Percentiles rank a stretch among this genome's conserved stretches.
Evolutionary conservation across 2,797 vertebrate genomes (phyloP).

Genomic region (Alosa sapidissima): DNA sequence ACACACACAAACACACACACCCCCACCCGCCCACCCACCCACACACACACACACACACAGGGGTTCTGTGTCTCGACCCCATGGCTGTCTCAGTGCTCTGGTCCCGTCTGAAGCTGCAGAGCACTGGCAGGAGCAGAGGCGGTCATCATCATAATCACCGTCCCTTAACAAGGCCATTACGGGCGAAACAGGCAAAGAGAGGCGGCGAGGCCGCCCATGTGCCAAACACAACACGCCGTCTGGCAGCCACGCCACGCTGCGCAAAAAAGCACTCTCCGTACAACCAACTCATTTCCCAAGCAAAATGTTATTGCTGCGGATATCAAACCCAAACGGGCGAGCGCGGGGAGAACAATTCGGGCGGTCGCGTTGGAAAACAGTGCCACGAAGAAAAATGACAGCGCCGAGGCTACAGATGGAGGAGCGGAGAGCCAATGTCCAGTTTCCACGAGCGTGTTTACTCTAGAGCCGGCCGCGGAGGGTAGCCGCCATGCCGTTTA

Average conservation of each 20-base stretch:
- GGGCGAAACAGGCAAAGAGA: neutral
- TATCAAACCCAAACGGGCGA: conserved; percentile 59
- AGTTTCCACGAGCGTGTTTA: conserved; percentile 67
- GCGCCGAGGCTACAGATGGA: conserved; percentile 57
- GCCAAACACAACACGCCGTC: conserved; percentile 5
- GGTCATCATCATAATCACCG: neutral
- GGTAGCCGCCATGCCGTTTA: conserved; percentile 52
- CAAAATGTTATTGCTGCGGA: conserved; percentile 61
- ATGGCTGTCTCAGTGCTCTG: neutral
- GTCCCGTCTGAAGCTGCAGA: neutral
- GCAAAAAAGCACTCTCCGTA: conserved; percentile 45
- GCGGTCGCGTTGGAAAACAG: conserved; percentile 64
- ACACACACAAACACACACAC: no score
- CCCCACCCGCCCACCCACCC: no score
- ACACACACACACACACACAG: no score
- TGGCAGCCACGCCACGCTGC: conserved; percentile 34
- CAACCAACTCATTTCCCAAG: conserved; percentile 40
- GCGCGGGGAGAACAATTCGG: conserved; percentile 54
- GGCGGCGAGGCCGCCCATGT: neutral
- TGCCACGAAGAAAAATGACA: conserved; percentile 65
- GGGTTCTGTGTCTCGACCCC: no score
- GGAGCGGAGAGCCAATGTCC: conserved; percentile 45
- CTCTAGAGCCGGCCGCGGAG: conserved; percentile 54
- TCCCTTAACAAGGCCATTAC: neutral
- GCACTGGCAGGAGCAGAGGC: neutral